Conservation (phyloP, 2,113 vertebrate genomes). For the Heterotis niloticus region DNA sequence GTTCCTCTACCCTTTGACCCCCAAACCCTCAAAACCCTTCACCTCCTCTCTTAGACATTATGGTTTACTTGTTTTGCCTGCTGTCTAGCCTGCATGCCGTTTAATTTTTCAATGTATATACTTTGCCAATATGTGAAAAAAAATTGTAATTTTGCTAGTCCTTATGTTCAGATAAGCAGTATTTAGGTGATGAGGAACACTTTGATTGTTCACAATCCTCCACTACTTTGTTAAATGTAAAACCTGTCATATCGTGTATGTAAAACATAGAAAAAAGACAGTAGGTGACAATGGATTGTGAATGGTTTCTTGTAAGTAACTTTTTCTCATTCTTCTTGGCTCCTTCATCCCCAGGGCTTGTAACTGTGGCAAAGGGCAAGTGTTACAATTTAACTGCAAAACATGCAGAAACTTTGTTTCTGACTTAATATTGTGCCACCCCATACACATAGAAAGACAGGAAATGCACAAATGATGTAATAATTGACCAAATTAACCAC, state of each 20-base stretch:
- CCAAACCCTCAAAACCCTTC: conserved; percentile 24
- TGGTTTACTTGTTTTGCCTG: conserved; percentile 49
- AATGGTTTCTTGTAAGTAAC: conserved; percentile 74
- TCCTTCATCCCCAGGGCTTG: conserved; percentile 40
- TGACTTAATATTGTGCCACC: not conserved
- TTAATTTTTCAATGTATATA: conserved; percentile 60
- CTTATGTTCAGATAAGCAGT: conserved; percentile 56
- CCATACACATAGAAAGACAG: conserved; percentile 1
- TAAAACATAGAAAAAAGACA: conserved; percentile 49
- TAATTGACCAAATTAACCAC: conserved; percentile 17
- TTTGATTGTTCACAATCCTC: conserved; percentile 45
- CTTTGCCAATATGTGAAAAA: conserved; percentile 57
- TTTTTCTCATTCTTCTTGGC: conserved; percentile 43
- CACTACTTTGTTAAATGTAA: conserved; percentile 54
- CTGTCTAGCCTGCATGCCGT: conserved; percentile 68
- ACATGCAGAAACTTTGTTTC: not conserved
- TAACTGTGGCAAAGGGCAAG: conserved; percentile 24
- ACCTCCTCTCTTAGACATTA: conserved; percentile 23
- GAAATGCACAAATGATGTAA: conserved; percentile 5
- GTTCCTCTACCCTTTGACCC: not conserved
- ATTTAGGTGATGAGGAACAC: conserved; percentile 53
- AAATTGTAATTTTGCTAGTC: conserved; percentile 42
- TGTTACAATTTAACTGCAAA: not conserved
- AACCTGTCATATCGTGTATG: conserved; percentile 57
- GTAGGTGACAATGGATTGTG: conserved; percentile 77